Conservation (phyloP, 2,113 vertebrate genomes). For the Rissa tridactyla region DNA sequence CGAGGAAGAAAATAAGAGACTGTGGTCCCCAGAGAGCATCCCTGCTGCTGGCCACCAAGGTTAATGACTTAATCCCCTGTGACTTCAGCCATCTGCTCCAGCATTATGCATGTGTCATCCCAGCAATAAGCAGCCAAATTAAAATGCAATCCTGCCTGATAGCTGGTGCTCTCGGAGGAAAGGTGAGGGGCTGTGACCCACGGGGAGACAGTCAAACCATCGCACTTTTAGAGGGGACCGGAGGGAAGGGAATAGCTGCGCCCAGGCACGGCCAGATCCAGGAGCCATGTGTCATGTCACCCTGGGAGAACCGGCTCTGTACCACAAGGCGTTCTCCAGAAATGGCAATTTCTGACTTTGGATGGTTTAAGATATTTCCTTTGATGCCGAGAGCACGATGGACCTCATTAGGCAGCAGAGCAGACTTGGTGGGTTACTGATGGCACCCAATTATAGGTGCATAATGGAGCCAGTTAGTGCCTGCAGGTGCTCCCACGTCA, state of each 20-base stretch:
- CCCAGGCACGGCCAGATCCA: neutral
- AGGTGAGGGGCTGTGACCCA: neutral
- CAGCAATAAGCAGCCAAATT: neutral
- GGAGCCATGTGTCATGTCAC: neutral
- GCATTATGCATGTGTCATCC: neutral
- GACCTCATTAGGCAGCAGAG: neutral
- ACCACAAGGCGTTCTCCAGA: neutral
- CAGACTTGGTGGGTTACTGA: neutral
- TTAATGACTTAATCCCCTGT: conserved; percentile 44
- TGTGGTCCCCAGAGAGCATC: neutral
- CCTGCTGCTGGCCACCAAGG: neutral
- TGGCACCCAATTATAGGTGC: neutral
- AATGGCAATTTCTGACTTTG: neutral
- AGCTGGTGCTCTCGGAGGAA: neutral
- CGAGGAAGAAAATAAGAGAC: neutral
- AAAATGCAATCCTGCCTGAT: neutral
- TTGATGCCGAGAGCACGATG: neutral
- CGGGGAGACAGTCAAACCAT: neutral
- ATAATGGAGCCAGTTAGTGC: neutral
- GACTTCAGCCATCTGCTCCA: conserved; percentile 47
- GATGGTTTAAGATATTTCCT: neutral
- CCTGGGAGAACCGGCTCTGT: rapidly evolving
- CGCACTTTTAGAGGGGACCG: rapidly evolving
- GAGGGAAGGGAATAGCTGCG: neutral
- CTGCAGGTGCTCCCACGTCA: neutral